Conservation (phyloP, 2,888 invertebrate genomes). For the Acanthosepion esculentum region DNA sequence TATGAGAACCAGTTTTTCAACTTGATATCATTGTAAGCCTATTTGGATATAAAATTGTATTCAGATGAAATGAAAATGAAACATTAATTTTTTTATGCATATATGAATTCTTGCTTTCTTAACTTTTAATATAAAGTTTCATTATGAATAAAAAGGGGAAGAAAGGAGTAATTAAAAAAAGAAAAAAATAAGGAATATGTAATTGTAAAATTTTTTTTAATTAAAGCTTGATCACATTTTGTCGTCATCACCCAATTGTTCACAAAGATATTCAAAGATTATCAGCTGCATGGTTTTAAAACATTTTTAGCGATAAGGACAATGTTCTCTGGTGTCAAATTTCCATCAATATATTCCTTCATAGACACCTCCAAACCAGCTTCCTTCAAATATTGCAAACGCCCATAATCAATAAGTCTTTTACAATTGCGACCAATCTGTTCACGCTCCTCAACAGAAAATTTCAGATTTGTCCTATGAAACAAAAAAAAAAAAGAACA, state of each 20-base stretch:
- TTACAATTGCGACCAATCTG: constrained; percentile 84
- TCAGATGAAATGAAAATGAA: too few relatives aligned
- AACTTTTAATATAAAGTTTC: too few relatives aligned
- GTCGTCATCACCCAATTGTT: background rate
- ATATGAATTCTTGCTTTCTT: too few relatives aligned
- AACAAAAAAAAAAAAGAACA: background rate
- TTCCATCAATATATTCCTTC: constrained; percentile 80
- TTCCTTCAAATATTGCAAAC: constrained; percentile 80
- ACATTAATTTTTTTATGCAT: too few relatives aligned
- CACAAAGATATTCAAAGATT: background rate
- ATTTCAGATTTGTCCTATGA: constrained; percentile 53
- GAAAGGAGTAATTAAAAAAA: too few relatives aligned
- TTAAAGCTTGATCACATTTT: background rate
- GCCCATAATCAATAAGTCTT: constrained; percentile 85
- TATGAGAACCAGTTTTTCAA: too few relatives aligned
- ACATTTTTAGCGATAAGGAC: constrained; percentile 80
- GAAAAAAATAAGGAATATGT: background rate
- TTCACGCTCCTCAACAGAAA: constrained; percentile 77
- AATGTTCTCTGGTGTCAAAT: constrained; percentile 86
- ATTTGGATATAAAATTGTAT: too few relatives aligned
- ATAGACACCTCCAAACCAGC: constrained; percentile 80
- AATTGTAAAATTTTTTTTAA: background rate
- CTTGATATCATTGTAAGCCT: too few relatives aligned
- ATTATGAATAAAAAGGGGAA: too few relatives aligned
- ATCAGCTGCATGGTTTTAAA: background rate